Evolutionary conservation across 2,888 invertebrate species (phyloP).

Genomic region (Ennomos erosarius): DNA sequence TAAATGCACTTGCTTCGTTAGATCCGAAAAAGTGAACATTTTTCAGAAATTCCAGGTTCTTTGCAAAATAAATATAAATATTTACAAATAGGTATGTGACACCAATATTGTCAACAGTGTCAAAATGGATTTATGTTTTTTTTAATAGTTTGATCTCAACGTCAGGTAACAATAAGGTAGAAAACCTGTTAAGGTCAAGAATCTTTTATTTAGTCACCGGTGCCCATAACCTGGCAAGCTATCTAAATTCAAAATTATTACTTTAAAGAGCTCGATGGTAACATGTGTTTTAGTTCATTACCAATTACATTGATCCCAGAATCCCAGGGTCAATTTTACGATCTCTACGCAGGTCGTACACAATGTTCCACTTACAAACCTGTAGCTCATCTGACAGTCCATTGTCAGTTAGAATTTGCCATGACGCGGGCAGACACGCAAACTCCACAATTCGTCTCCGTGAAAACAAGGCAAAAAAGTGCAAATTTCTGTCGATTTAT

Average conservation of each 20-base stretch:
- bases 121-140: too few relatives aligned
- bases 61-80: not conserved
- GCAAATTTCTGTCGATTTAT: constrained; percentile 63
- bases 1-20: constrained; percentile 65
- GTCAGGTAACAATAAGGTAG: too few relatives aligned
- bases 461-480: constrained; percentile 61
- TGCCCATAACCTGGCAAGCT: too few relatives aligned
- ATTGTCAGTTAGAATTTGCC: constrained; percentile 71
- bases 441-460: constrained; percentile 55
- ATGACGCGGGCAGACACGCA: constrained; percentile 76
- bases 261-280: too few relatives aligned
- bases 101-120: too few relatives aligned
- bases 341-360: constrained; percentile 56
- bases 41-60: not conserved
- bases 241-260: too few relatives aligned
- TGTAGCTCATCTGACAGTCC: constrained; percentile 37
- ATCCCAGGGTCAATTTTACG: constrained; percentile 72
- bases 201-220: too few relatives aligned
- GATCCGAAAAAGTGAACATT: constrained; percentile 58
- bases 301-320: too few relatives aligned
- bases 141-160: too few relatives aligned
- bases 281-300: too few relatives aligned
- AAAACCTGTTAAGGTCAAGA: too few relatives aligned
- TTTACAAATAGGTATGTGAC: too few relatives aligned
- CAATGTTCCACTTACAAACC: constrained; percentile 65